phyloP scores from a whole-genome alignment of 2,797 vertebrate genomes.

The Alca torda region DNA sequence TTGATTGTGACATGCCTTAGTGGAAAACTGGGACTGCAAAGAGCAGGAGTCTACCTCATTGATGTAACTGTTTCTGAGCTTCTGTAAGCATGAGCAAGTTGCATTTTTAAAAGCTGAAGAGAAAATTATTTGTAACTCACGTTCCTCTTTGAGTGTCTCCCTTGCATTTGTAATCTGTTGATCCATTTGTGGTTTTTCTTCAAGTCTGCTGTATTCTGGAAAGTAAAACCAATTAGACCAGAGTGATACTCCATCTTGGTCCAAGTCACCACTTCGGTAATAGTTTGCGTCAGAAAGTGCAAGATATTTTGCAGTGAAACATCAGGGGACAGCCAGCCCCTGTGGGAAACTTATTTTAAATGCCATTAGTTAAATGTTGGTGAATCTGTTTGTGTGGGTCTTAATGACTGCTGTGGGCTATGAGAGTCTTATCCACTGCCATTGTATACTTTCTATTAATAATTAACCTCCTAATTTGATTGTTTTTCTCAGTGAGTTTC shows the following conservation, averaged over 20 bases:
- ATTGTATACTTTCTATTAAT: not conserved
- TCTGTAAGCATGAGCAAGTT: not conserved
- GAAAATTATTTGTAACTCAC: not conserved
- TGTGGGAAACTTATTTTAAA: not conserved
- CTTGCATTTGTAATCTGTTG: not conserved
- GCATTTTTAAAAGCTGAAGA: not conserved
- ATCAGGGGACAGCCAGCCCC: not conserved
- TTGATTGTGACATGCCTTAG: not conserved
- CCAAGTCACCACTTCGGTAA: not conserved
- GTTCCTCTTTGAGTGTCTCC: not conserved
- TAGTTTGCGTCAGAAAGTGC: not conserved
- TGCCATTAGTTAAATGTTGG: not conserved
- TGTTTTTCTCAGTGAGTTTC: not conserved
- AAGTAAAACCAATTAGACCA: not conserved
- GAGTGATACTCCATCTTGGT: not conserved
- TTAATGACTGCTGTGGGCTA: fast-evolving
- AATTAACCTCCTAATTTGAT: not conserved
- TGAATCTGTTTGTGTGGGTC: not conserved
- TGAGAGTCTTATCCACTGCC: not conserved
- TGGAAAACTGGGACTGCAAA: not conserved
- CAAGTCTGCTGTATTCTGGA: not conserved
- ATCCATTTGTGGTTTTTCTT: not conserved
- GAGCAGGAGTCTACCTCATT: not conserved
- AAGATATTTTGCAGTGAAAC: not conserved
- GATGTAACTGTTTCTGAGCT: not conserved